A percentile compares a stretch with the other conserved stretches of the same genome.
Evolutionary conservation across 2,113 vertebrate species (phyloP).

Genomic region (Cyanoramphus novaezelandiae): DNA sequence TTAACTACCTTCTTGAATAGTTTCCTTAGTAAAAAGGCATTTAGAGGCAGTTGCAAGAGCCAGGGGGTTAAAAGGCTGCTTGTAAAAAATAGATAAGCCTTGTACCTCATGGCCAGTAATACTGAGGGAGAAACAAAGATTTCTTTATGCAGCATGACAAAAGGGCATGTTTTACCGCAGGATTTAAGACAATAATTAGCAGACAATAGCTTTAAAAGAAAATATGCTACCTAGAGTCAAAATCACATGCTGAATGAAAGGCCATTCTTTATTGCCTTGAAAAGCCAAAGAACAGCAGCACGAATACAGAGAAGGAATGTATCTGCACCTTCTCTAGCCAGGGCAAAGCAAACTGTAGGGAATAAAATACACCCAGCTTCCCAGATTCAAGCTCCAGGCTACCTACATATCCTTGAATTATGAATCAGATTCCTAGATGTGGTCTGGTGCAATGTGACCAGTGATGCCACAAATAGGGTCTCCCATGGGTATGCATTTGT

Average conservation of each 20-base stretch:
- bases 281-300: background rate
- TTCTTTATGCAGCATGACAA: background rate
- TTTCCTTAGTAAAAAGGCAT: background rate
- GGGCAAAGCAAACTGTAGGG: background rate
- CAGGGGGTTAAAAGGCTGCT: background rate
- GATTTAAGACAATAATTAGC: background rate
- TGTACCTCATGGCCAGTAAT: background rate
- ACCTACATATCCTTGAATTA: background rate
- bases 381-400: background rate
- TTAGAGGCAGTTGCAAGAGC: background rate
- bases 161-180: background rate
- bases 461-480: background rate
- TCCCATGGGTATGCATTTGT: accelerated
- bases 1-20: background rate
- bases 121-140: background rate
- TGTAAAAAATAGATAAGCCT: background rate
- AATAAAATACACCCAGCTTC: background rate
- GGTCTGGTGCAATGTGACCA: background rate
- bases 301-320: background rate
- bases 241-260: background rate
- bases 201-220: background rate
- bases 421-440: background rate
- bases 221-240: background rate
- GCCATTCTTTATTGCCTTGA: background rate
- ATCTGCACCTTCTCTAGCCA: background rate